These are phyloP conservation scores for Ceyx erithaca DNA, from an alignment of 2,797 vertebrate species.

Conservation along the genomic window DNA sequence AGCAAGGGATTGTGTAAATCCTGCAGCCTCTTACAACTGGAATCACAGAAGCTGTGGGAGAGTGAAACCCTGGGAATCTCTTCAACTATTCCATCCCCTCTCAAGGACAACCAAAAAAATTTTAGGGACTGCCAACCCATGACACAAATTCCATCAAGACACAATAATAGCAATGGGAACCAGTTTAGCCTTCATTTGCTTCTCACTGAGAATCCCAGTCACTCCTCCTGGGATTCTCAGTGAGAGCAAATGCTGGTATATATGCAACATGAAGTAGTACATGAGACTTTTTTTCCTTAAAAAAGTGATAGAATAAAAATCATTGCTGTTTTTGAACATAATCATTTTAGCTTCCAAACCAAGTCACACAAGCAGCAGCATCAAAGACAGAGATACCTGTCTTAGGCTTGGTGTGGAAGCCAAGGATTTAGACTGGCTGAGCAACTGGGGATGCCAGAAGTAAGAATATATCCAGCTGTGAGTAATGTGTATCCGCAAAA, in stretches of 20 bases:
- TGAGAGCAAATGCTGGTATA: not conserved
- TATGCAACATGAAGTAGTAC: not conserved
- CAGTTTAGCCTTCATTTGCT: too few relatives aligned
- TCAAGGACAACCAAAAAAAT: not conserved
- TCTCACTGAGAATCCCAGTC: too few relatives aligned
- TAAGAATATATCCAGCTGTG: not conserved
- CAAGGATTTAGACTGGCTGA: not conserved
- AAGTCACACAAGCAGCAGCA: not conserved
- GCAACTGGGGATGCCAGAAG: not conserved
- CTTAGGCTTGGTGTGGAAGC: not conserved
- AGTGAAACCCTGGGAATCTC: not conserved
- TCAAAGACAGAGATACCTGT: not conserved
- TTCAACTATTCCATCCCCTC: not conserved
- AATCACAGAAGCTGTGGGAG: not conserved
- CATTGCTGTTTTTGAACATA: not conserved
- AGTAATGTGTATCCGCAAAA: not conserved
- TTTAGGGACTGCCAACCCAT: not conserved
- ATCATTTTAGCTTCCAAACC: not conserved
- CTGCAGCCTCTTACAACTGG: not conserved
- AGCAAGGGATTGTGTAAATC: not conserved
- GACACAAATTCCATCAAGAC: not conserved
- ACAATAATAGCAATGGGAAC: not conserved
- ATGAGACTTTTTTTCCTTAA: rapidly evolving
- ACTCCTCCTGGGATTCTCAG: not conserved
- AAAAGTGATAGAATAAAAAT: not conserved